A percentile compares a stretch with the other conserved stretches of the same genome.
phyloP scores from a whole-genome alignment of 2,113 vertebrate genomes.

The Mus musculus region DNA sequence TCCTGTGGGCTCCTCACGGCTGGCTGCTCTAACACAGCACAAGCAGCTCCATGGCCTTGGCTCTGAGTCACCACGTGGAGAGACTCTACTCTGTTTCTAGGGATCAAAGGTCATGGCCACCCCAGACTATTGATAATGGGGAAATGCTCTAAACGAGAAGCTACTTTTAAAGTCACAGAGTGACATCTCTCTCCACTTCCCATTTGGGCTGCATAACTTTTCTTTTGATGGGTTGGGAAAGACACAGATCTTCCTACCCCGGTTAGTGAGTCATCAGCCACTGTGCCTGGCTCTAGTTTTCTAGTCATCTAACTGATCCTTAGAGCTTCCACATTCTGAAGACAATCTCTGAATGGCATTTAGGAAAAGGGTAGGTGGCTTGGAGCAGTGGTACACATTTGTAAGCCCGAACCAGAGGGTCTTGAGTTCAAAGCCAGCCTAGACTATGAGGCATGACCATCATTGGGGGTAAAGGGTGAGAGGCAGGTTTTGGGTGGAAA shows the following conservation, averaged over 20 bases:
- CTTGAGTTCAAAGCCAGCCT: not conserved
- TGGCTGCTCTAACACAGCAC: not conserved
- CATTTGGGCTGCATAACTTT: not conserved
- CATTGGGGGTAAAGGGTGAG: not conserved
- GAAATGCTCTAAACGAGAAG: not conserved
- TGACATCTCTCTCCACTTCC: not conserved
- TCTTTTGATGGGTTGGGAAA: not conserved
- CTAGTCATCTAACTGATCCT: not conserved
- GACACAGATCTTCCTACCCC: not conserved
- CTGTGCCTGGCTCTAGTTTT: not conserved
- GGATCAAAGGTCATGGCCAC: not conserved
- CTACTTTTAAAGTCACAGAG: conserved; percentile 23
- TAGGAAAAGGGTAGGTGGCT: not conserved
- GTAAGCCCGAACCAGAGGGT: not conserved
- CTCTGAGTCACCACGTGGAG: conserved; percentile 34
- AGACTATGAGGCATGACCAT: not conserved
- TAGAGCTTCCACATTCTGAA: conserved; percentile 31
- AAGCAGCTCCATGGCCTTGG: not conserved
- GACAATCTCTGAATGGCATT: conserved; percentile 23
- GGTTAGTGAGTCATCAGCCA: not conserved
- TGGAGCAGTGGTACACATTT: not conserved
- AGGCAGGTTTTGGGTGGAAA: not conserved
- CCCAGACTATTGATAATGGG: not conserved
- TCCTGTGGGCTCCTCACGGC: not conserved
- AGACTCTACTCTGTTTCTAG: not conserved